Percentiles rank a stretch among this genome's conserved stretches.
These are phyloP conservation scores for Ibycter americanus DNA, from an alignment of 2,797 vertebrate genomes.

Conservation along the genomic window DNA sequence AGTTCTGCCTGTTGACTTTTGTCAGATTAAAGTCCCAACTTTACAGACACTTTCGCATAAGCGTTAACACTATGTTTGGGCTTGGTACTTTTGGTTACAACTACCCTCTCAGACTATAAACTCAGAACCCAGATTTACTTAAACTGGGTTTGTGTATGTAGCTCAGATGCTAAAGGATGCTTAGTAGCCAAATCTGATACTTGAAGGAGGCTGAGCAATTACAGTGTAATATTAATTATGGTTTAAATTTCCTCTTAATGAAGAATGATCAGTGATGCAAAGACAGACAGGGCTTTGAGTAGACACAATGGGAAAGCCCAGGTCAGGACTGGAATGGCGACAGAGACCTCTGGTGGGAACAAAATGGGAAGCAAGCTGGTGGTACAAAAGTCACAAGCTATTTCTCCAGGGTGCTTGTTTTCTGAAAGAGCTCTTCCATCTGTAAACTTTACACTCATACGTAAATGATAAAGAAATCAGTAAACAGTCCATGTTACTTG, in stretches of 20 bases:
- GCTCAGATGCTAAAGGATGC: background rate
- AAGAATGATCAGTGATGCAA: background rate
- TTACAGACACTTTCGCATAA: background rate
- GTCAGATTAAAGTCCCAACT: background rate
- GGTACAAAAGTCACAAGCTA: background rate
- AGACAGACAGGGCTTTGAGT: background rate
- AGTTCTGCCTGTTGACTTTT: background rate
- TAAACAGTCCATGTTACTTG: slow-evolving; percentile 88
- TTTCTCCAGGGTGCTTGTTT: background rate
- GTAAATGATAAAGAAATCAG: slow-evolving; percentile 37
- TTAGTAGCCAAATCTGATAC: background rate
- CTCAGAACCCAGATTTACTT: background rate
- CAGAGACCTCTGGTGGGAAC: background rate
- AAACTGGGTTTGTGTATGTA: background rate
- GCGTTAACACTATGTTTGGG: background rate
- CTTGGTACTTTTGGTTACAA: background rate
- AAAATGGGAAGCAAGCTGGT: background rate
- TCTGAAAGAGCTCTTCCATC: background rate
- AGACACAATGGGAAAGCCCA: background rate
- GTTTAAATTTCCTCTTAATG: background rate
- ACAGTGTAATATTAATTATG: background rate
- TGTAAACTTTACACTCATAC: background rate
- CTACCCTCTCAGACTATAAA: background rate
- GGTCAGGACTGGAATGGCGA: background rate
- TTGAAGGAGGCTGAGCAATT: background rate